Evolutionary conservation across 2,888 invertebrate species (phyloP).

Genomic region (Tetramorium bicarinatum): DNA sequence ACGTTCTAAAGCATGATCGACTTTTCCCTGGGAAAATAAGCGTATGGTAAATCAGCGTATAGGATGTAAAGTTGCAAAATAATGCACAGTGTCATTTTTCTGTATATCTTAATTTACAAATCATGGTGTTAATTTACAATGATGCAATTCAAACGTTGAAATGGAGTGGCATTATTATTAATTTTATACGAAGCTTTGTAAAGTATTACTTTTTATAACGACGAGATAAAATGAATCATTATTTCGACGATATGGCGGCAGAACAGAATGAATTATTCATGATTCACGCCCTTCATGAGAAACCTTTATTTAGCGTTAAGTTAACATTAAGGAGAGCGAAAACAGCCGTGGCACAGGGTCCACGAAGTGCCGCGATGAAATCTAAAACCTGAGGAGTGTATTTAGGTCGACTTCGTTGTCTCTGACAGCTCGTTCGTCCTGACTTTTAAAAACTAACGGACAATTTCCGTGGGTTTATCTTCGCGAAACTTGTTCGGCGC

Average conservation of each 20-base stretch:
- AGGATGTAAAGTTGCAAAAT: too few species aligned
- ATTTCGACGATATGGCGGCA: background rate
- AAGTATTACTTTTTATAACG: background rate
- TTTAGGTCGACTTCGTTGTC: conserved; percentile 43
- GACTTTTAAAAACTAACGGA: conserved; percentile 61
- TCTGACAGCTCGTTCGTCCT: conserved; percentile 43
- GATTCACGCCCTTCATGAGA: background rate
- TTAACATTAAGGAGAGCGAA: conserved; percentile 34
- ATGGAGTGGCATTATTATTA: background rate
- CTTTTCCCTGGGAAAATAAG: conserved; percentile 34
- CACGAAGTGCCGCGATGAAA: conserved; percentile 20
- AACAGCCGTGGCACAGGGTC: background rate
- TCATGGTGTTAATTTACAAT: background rate
- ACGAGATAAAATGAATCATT: conserved; percentile 8
- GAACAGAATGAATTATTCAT: conserved; percentile 40
- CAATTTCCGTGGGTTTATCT: conserved; percentile 70
- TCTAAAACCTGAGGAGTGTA: conserved; percentile 46
- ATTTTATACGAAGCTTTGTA: background rate
- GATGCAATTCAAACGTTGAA: background rate
- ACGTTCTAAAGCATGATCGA: conserved; percentile 22
- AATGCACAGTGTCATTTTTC: background rate
- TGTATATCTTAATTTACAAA: background rate
- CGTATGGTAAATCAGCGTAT: background rate
- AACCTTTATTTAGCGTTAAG: conserved; percentile 46
- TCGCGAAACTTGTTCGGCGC: conserved; percentile 29